Evolutionary conservation across 2,888 invertebrate species (phyloP), one percentile per base, ranked within the genome.

Genomic region (Caenorhabditis sinica): DNA sequence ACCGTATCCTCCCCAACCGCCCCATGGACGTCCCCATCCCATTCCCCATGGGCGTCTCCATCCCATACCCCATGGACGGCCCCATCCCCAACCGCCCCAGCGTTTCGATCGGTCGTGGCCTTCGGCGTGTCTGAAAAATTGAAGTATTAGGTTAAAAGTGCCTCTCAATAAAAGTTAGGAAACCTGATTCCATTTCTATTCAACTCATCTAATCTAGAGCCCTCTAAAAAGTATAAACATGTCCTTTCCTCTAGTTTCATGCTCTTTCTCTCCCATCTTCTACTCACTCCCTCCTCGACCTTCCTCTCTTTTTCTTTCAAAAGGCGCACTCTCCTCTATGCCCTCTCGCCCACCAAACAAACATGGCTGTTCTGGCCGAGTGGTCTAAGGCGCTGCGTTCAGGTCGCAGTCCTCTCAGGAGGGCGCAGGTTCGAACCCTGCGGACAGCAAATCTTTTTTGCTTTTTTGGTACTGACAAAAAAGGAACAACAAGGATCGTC

Each of bases 371-470:
- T 89, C 87, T 91, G 91, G 90, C 90, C 91, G 91, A 96, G 96
- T 95, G 96, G 96, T 96, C 96, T 95, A 96, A 96, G 96, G 96
- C 96, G 96, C 94, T 94, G 95, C 95, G 94, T 95, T 95, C 95
- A 95, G 95, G 95, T 95, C 95, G 95, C 95, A 95, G 95, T 96
- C 96, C 90, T 87, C 89, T 89, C 87, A 87, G 79, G 88, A 83
- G 87, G 86, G 87, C 86, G 88, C 87, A 88, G 89, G 89, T 89
- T 90, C 89, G 89, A 90, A 89, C 86, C 89, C 89, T 87, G 89
- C 87, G 86, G 88, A 86, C 72, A 45, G 72, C 72, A 45, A 49
- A 28, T 66, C 28, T 56, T 56, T 56, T 56, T 56, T 25, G 56
- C 23, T 56, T 56, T 25, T 56, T 56, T n/a, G n/a, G n/a, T n/a